Evolutionary conservation across 2,888 invertebrate genomes (phyloP).

Genomic region (Sialis fuliginosa): DNA sequence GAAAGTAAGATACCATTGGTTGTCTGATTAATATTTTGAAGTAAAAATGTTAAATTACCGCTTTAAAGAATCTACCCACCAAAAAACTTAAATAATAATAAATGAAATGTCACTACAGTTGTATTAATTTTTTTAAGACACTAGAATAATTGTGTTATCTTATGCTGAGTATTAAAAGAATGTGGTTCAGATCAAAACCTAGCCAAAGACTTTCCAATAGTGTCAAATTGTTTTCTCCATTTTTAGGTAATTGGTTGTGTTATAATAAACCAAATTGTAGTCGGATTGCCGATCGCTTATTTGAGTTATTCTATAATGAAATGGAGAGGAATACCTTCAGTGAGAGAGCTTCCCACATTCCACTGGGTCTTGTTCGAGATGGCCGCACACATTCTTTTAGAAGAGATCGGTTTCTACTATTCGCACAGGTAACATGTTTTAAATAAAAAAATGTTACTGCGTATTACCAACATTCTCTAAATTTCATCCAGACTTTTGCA

Average conservation of each 20-base stretch:
- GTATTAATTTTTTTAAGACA: background rate
- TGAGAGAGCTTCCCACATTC: constrained; percentile 56
- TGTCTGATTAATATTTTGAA: too few relatives aligned
- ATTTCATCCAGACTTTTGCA: constrained; percentile 44
- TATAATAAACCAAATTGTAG: constrained; percentile 52
- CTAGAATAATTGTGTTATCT: background rate
- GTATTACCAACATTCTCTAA: background rate
- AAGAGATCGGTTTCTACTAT: constrained; percentile 72
- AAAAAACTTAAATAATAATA: background rate
- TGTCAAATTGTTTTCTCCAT: constrained; percentile 3
- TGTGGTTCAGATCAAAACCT: too few relatives aligned
- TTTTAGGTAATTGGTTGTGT: constrained; percentile 47
- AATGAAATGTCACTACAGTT: too few relatives aligned
- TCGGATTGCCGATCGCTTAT: constrained; percentile 45
- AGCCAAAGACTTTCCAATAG: too few relatives aligned
- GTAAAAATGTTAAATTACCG: too few relatives aligned
- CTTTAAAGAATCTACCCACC: background rate
- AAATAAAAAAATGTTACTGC: background rate
- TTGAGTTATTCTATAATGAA: constrained; percentile 42
- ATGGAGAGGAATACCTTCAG: constrained; percentile 45
- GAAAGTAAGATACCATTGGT: constrained; percentile 25
- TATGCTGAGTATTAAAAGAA: background rate
- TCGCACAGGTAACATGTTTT: constrained; percentile 43
- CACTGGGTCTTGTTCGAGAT: constrained; percentile 60
- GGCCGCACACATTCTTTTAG: constrained; percentile 51